These are phyloP conservation scores for Fringilla coelebs DNA, from an alignment of 2,797 vertebrate genomes.

Conservation along the genomic window DNA sequence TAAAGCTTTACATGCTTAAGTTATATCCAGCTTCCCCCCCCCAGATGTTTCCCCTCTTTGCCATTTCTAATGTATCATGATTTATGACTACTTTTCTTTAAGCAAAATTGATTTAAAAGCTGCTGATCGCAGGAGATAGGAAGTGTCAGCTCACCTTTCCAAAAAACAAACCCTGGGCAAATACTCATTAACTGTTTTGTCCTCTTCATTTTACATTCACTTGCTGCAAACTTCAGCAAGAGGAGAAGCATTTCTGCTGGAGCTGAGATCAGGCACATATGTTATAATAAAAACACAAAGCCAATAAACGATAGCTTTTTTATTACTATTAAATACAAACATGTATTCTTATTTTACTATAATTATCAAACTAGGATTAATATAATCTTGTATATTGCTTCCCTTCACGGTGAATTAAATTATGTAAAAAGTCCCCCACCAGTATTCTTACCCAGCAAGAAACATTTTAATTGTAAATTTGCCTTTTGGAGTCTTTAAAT, in stretches of 20 bases:
- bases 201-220: background rate
- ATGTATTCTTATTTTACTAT: conserved; percentile 54
- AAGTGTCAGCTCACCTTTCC: background rate
- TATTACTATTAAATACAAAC: conserved; percentile 55
- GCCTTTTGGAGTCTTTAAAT: conserved; percentile 72
- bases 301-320: conserved; percentile 30
- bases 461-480: conserved; percentile 76
- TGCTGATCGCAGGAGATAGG: background rate
- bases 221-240: background rate
- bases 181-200: background rate
- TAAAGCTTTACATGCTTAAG: conserved; percentile 8
- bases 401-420: conserved; percentile 68
- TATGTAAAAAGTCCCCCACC: conserved; percentile 58
- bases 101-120: conserved; percentile 10
- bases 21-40: background rate
- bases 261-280: background rate
- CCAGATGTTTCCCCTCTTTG: background rate
- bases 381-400: conserved; percentile 66
- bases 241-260: background rate
- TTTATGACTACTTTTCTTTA: background rate
- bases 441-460: conserved; percentile 68
- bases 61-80: background rate
- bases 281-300: background rate
- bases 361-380: conserved; percentile 71
- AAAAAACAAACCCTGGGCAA: background rate